Base-by-base conservation (phyloP, 2,888 invertebrate species). In the Callyntrura guangdongensis region DNA sequence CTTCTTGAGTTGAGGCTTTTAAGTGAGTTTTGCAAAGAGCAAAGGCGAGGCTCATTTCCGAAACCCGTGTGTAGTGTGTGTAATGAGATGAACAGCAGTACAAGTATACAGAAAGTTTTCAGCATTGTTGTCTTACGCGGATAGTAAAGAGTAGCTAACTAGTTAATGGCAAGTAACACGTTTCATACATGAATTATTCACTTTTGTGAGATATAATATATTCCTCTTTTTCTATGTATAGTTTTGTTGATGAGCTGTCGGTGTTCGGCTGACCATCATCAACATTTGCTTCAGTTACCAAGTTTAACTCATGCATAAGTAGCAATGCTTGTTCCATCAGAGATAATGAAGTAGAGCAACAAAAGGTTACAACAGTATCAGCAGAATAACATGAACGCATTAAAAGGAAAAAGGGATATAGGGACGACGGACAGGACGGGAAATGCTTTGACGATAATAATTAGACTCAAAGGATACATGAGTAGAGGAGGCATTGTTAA, bases 41-140 rank as follows among this genome's bases (percentile, higher is more conserved):
- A 17, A 59, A 85, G 79, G 61, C 74, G 88, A 86, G 91, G 84
- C 91, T 91, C 92, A 91, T 91, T 92, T 92, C 90, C 86, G 86
- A 92, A 90, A 88, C 59, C 69, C 69, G 77, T 17, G 82, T 36
- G 36, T 36, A 36, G 36, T 36, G 36, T 36, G 77, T 86, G 88
- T 92, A 91, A 91, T 92, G 92, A 92, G 84, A 88, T 91, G 91
- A 91, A 84, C 83, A 77, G 47, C 59, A 49, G 83, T 4, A 25
- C 59, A 61, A 67, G 36, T 5, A 85, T 56, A 56, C 1, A 20
- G 1, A 53, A 8, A 77, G 14, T 14, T 77, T 20, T 12, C 4
- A 61, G 61, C 27, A 27, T 67, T 25, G 64, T 67, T 67, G 27
- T 22, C 14, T 67, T 17, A 59, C 17, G 6, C 59, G 17, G 6